Conservation (phyloP, 2,888 invertebrate species). For the Leptopilina syphax region DNA sequence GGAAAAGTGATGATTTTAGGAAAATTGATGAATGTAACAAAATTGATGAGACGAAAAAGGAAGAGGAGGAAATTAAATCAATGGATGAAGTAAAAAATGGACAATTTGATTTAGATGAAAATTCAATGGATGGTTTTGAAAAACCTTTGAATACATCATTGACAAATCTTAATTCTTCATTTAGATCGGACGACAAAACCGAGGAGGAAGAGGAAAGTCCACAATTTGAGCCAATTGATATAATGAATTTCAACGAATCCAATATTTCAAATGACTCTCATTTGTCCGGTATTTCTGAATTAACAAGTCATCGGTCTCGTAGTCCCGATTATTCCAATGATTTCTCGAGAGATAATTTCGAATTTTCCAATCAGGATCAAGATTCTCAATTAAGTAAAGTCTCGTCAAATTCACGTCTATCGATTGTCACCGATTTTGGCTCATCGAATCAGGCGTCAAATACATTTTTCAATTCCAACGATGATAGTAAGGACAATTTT, state of each 20-base stretch:
- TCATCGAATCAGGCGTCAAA: slow-evolving; percentile 75
- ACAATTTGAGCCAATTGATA: slow-evolving; percentile 82
- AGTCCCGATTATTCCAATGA: slow-evolving; percentile 73
- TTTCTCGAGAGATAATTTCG: slow-evolving; percentile 72
- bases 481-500: slow-evolving; percentile 69
- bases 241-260: slow-evolving; percentile 76
- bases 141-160: slow-evolving; percentile 37
- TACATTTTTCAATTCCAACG: slow-evolving; percentile 65
- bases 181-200: slow-evolving; percentile 75
- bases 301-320: slow-evolving; percentile 79
- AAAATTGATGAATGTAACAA: slow-evolving; percentile 27
- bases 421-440: slow-evolving; percentile 78
- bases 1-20: slow-evolving; percentile 1
- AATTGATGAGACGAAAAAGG: slow-evolving; percentile 27
- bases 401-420: slow-evolving; percentile 80
- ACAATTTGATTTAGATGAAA: slow-evolving; percentile 77
- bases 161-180: slow-evolving; percentile 65
- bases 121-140: slow-evolving; percentile 48
- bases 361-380: slow-evolving; percentile 80
- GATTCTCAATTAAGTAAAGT: slow-evolving; percentile 82
- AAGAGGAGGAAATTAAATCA: slow-evolving; percentile 44
- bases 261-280: slow-evolving; percentile 81
- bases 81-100: slow-evolving; percentile 67
- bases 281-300: slow-evolving; percentile 80
- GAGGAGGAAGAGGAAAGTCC: slow-evolving; percentile 84